phyloP scores from a whole-genome alignment of 1,140 invertebrate species.

The Mamestra configurata region DNA sequence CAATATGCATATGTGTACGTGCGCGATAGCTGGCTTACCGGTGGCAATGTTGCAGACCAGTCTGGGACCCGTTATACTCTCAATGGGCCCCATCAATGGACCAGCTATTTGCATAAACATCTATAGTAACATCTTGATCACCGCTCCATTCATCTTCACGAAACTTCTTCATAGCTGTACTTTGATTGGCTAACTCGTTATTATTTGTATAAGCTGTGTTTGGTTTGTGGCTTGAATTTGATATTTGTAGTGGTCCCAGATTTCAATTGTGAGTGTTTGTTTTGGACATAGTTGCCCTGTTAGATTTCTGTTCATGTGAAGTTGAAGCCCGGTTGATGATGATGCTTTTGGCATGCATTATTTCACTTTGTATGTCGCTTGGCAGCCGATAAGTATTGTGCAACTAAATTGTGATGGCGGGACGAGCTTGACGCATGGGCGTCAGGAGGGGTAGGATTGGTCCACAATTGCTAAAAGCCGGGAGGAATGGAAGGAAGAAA shows the following conservation, averaged over 20 bases:
- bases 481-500: too few species aligned
- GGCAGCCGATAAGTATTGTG: not conserved
- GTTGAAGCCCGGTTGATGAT: not conserved
- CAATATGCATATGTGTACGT: conserved; percentile 26
- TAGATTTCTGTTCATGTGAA: not conserved
- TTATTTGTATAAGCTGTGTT: conserved; percentile 14
- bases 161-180: conserved; percentile 48
- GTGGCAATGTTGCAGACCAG: conserved; percentile 45
- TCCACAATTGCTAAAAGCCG: too few species aligned
- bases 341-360: not conserved
- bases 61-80: conserved; percentile 55
- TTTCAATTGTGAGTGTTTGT: conserved; percentile 11
- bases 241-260: not conserved
- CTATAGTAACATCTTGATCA: conserved; percentile 48
- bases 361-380: not conserved
- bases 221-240: not conserved
- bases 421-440: too few species aligned
- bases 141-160: conserved; percentile 54
- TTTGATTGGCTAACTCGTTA: conserved; percentile 38
- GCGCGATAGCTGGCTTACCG: conserved; percentile 22
- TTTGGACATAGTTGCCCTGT: not conserved
- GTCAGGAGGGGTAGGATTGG: too few species aligned
- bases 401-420: not conserved
- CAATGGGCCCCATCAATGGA: conserved; percentile 57
- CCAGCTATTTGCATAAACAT: conserved; percentile 60